Percentiles rank a stretch among this genome's conserved stretches.
phyloP scores from a whole-genome alignment of 2,113 vertebrate genomes.

The Xenopus laevis region DNA sequence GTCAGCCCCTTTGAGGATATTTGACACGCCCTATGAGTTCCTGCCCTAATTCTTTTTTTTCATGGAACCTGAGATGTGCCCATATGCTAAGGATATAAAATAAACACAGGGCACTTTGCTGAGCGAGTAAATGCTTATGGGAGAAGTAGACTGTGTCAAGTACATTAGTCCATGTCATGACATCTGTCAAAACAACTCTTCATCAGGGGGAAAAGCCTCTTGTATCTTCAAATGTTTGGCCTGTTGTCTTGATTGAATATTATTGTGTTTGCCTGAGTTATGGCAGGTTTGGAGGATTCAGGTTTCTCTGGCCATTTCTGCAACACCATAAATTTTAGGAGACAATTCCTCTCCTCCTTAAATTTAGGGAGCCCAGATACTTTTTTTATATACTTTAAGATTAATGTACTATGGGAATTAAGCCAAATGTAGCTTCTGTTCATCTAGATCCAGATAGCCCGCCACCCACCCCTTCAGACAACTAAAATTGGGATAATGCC shows the following conservation, averaged over 20 bases:
- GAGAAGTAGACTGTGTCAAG: conserved; percentile 5
- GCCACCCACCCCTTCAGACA: conserved; percentile 25
- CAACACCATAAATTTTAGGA: not conserved
- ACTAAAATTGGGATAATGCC: conserved; percentile 35
- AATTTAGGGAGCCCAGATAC: not conserved
- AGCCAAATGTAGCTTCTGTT: conserved; percentile 42
- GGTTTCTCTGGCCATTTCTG: not conserved
- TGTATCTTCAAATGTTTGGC: not conserved
- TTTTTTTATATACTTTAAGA: not conserved
- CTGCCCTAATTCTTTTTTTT: conserved; percentile 18
- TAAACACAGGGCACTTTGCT: not conserved
- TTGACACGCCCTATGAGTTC: conserved; percentile 12
- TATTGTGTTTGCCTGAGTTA: not conserved
- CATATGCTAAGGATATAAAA: not conserved
- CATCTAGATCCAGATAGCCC: conserved; percentile 38
- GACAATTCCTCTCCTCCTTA: not conserved
- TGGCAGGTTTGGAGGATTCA: not conserved
- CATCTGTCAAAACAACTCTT: conserved; percentile 6
- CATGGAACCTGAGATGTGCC: conserved; percentile 11
- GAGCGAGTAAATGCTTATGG: conserved; percentile 5
- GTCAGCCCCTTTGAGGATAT: not conserved
- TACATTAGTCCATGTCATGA: conserved; percentile 4
- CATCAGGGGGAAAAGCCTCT: not conserved
- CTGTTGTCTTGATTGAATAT: not conserved
- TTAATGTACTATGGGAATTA: conserved; percentile 10